These are phyloP conservation scores for Coptotermes formosanus DNA, from an alignment of 1,140 invertebrate genomes.

Conservation along the genomic window DNA sequence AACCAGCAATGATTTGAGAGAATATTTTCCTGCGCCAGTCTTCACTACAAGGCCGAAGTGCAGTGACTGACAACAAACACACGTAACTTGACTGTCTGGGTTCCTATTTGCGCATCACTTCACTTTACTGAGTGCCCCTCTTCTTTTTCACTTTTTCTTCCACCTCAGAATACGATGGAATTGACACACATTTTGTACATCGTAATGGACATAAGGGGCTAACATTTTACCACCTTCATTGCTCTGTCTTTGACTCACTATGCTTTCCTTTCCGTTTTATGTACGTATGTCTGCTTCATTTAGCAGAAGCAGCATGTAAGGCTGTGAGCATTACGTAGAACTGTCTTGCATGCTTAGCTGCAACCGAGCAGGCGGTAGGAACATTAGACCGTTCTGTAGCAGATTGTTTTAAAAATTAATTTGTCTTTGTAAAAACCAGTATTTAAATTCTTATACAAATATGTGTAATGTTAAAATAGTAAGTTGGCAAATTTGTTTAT, in stretches of 20 bases:
- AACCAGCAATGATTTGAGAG: not conserved
- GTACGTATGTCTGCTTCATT: slow-evolving; percentile 12
- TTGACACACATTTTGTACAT: slow-evolving; percentile 5
- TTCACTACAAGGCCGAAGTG: not conserved
- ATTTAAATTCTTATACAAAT: not conserved
- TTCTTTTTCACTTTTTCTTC: slow-evolving; percentile 1
- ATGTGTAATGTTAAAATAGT: slow-evolving; percentile 38
- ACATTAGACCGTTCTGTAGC: not conserved
- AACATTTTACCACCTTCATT: slow-evolving; percentile 34
- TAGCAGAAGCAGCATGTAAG: not conserved
- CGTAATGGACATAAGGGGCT: slow-evolving; percentile 6
- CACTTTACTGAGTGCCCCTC: not conserved
- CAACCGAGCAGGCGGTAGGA: not conserved
- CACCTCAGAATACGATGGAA: not conserved
- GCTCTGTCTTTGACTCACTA: slow-evolving; percentile 20
- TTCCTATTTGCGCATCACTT: not conserved
- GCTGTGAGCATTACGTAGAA: not conserved
- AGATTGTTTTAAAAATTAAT: not conserved
- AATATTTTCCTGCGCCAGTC: not conserved
- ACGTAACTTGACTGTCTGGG: not conserved
- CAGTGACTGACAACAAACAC: not conserved
- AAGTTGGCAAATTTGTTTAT: slow-evolving; percentile 38
- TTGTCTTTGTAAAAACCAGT: not conserved
- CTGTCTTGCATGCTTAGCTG: slow-evolving; percentile 2
- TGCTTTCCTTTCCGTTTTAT: slow-evolving; percentile 26